phyloP scores from a whole-genome alignment of 1,140 invertebrate genomes.

The Conus betulinus region DNA sequence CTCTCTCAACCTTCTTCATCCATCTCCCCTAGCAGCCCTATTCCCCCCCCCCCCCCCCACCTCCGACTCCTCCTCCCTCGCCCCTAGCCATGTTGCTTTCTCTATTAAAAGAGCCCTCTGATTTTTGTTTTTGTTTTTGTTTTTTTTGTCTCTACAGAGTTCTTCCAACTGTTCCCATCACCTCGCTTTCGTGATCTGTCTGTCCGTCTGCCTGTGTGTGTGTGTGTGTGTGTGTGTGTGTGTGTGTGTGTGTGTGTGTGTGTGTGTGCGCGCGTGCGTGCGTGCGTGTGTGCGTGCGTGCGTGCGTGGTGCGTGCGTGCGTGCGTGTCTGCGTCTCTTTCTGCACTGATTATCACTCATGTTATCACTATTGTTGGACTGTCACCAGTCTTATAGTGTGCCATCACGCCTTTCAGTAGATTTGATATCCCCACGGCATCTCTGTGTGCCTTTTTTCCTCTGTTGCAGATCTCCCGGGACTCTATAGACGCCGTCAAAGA shows the following conservation, averaged over 20 bases:
- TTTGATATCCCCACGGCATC: too few species aligned
- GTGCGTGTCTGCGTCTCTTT: not conserved
- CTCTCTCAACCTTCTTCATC: not conserved
- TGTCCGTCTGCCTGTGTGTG: too few species aligned
- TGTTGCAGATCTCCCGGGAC: constrained; percentile 92
- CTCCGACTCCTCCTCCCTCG: not conserved
- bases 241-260: too few species aligned
- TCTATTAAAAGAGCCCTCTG: too few species aligned
- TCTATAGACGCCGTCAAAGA: constrained; percentile 99
- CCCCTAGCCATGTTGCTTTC: not conserved
- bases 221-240: too few species aligned
- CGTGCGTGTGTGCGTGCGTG: not conserved
- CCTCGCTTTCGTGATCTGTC: too few species aligned
- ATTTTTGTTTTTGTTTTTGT: too few species aligned
- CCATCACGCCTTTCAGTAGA: too few species aligned
- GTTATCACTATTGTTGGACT: not conserved
- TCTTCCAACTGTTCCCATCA: too few species aligned
- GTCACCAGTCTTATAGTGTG: not conserved
- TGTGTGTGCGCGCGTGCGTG: too few species aligned
- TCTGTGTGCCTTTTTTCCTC: not conserved
- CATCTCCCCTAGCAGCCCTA: not conserved
- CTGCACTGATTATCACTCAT: too few species aligned
- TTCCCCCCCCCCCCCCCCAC: not conserved
- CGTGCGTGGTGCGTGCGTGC: not conserved
- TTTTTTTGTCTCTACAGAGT: too few species aligned